Base-by-base conservation (phyloP, 2,797 vertebrate genomes). In the Sebastes oblongus region DNA sequence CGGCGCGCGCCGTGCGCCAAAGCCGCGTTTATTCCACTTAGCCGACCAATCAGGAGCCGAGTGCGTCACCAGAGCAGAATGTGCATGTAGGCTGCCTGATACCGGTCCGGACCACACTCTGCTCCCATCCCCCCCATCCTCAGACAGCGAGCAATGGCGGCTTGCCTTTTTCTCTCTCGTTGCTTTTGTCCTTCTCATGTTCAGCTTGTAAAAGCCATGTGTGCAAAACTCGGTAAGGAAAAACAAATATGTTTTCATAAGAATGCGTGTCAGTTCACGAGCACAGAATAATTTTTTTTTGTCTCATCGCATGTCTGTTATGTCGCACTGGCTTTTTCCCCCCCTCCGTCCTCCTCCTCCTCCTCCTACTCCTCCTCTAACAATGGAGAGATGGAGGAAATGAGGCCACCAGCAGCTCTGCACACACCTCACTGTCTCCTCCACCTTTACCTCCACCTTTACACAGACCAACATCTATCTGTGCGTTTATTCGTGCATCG, bases 31-130 rank as follows among this genome's bases (percentile, higher is more conserved):
- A 70, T 72, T 71, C 82, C 65, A 81, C 52, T 42, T 8, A 3
- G 3, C 6, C 2, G 52, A 27, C 95, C 95, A 95, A 96, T 96
- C 79, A 14, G 71, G 74, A 62, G 73, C 84, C 5, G 74, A 32
- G 82, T 91, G 93, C 93, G 93, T 95, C 93, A 94, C 70, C 87
- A 74, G 80, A 85, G 92, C 42, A 87, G 88, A 93, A 93, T 93
- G 93, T 88, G 93, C 90, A 88, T 89, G 91, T 95, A 90, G 93
- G 91, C 92, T 83, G 92, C 68, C 22, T 3, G 74, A 84, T 71
- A 80, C 64, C 90, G 87, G 91, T 78, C 72, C 82, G 87, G 91
- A 80, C 72, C 82, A 46, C 86, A 80, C 59, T 88, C 74, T 4
- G 82, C 78, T 90, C 92, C 94, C 94, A 88, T 89, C 92, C 93